phyloP scores from a whole-genome alignment of 2,888 invertebrate species.

The Chymomyza amoena region DNA sequence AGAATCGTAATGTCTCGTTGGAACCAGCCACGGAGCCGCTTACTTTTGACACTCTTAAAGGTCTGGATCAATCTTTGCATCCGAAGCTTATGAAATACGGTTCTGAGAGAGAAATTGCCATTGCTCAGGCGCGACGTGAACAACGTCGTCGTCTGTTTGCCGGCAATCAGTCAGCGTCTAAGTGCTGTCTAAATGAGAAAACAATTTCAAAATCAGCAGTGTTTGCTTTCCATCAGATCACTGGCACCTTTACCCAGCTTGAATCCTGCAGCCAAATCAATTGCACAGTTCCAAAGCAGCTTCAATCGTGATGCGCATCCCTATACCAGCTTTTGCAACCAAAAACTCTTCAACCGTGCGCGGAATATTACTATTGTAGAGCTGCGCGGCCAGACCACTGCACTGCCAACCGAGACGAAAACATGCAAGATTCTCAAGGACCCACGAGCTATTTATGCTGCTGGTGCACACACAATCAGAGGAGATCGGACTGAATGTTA shows the following conservation, averaged over 20 bases:
- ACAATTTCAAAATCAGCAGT: constrained; percentile 81
- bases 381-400: constrained; percentile 80
- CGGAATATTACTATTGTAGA: constrained; percentile 97
- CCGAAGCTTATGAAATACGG: constrained; percentile 94
- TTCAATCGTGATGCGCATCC: constrained; percentile 87
- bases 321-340: constrained; percentile 91
- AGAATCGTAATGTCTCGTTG: constrained; percentile 84
- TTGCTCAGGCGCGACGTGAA: constrained; percentile 89
- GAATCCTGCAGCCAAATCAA: constrained; percentile 85
- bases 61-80: constrained; percentile 94
- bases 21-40: constrained; percentile 81
- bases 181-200: constrained; percentile 79
- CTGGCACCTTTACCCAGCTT: constrained; percentile 92
- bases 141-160: constrained; percentile 89
- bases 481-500: constrained; percentile 92
- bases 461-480: constrained; percentile 88
- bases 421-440: constrained; percentile 92
- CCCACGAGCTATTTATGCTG: constrained; percentile 90
- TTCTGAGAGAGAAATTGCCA: constrained; percentile 92
- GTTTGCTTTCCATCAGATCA: constrained; percentile 90
- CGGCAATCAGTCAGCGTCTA: constrained; percentile 81
- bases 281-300: constrained; percentile 88
- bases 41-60: constrained; percentile 90
- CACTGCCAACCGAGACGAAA: constrained; percentile 86
- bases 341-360: constrained; percentile 94